phyloP scores from a whole-genome alignment of 2,113 vertebrate species.

The Cariama cristata region DNA sequence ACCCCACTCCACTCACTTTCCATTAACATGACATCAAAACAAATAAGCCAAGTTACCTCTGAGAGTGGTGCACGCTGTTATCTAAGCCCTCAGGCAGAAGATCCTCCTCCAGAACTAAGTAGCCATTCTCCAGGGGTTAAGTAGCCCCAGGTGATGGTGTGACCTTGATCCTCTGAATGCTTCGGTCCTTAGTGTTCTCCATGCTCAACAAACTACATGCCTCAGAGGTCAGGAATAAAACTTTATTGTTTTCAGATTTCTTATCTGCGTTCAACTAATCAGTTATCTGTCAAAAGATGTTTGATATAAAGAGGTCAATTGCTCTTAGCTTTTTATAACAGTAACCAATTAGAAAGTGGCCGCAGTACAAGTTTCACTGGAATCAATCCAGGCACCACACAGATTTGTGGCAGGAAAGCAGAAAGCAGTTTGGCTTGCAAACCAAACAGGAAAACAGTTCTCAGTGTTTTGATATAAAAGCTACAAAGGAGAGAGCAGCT shows the following conservation, averaged over 20 bases:
- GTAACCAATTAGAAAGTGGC: neutral
- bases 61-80: neutral
- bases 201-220: neutral
- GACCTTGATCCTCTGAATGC: neutral
- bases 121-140: neutral
- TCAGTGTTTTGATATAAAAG: neutral
- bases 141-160: neutral
- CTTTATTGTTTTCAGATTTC: constrained; percentile 52
- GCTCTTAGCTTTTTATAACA: neutral
- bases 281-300: neutral
- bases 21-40: neutral
- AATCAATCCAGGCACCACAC: neutral
- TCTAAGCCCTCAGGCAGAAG: neutral
- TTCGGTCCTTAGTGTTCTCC: neutral
- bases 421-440: neutral
- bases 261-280: neutral
- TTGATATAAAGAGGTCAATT: neutral
- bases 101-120: neutral
- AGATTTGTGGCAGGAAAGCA: neutral
- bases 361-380: neutral
- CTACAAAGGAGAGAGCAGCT: neutral
- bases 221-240: constrained; percentile 44
- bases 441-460: neutral
- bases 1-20: neutral
- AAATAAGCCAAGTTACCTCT: neutral